phyloP scores from a whole-genome alignment of 2,113 vertebrate species.

The Caranx melampygus region DNA sequence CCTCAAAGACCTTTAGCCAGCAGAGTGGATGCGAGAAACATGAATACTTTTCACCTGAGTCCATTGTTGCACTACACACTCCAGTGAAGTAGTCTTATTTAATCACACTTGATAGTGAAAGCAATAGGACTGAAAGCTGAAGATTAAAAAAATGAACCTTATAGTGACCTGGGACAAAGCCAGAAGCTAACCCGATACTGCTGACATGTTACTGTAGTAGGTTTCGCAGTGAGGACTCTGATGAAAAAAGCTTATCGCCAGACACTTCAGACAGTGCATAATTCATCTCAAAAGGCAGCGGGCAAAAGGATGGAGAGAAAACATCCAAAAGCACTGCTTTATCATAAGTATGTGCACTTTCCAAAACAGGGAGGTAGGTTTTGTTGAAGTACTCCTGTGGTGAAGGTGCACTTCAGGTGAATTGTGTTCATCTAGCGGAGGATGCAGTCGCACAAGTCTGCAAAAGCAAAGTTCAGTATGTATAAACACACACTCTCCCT shows the following conservation, averaged over 20 bases:
- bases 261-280: constrained; percentile 40
- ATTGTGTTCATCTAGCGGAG: constrained; percentile 20
- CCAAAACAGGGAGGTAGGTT: constrained; percentile 17
- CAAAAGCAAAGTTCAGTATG: constrained; percentile 37
- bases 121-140: constrained; percentile 21
- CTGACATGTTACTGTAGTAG: constrained; percentile 13
- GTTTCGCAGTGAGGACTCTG: constrained; percentile 3
- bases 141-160: constrained; percentile 1
- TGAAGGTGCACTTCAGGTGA: constrained; percentile 52
- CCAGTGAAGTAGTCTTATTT: constrained; percentile 45
- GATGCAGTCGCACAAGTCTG: constrained; percentile 12
- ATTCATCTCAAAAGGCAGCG: constrained; percentile 42
- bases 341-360: constrained; percentile 45
- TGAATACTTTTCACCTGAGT: constrained; percentile 42
- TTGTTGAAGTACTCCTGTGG: constrained; percentile 19
- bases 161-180: constrained; percentile 8
- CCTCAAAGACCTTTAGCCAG: constrained; percentile 55
- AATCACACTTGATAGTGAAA: constrained; percentile 31
- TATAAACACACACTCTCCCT: constrained; percentile 51
- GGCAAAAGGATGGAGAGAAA: neutral
- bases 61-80: constrained; percentile 49
- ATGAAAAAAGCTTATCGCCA: constrained; percentile 33
- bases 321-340: constrained; percentile 32
- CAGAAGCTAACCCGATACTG: constrained; percentile 20
- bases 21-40: constrained; percentile 39